phyloP scores from a whole-genome alignment of 2,113 vertebrate genomes.

The Hymenochirus boettgeri region DNA sequence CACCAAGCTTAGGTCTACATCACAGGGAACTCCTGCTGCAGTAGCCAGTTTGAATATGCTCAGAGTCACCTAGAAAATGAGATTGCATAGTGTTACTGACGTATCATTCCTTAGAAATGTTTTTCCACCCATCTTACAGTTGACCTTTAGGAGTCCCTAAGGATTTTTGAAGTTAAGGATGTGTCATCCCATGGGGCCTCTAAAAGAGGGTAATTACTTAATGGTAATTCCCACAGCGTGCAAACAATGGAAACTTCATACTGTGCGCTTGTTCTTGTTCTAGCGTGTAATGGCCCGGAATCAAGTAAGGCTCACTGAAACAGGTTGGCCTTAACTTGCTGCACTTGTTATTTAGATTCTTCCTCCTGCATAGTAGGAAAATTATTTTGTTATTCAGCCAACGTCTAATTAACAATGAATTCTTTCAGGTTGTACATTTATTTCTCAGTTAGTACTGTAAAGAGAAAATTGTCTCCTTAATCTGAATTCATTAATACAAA shows the following conservation, averaged over 20 bases:
- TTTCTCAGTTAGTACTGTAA: conserved; percentile 2
- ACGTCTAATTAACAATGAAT: conserved; percentile 29
- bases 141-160: background rate
- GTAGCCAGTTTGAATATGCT: conserved; percentile 81
- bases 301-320: conserved; percentile 22
- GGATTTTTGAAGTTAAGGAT: background rate
- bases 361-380: conserved; percentile 34
- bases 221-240: conserved; percentile 5
- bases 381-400: conserved; percentile 28
- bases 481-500: background rate
- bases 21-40: conserved; percentile 76
- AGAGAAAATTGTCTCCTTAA: background rate
- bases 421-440: conserved; percentile 12
- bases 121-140: background rate
- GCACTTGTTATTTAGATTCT: conserved; percentile 14
- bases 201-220: background rate
- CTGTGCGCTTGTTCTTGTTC: conserved; percentile 24
- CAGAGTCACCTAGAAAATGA: conserved; percentile 69
- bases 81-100: conserved; percentile 3
- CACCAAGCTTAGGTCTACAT: conserved; percentile 80
- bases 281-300: conserved; percentile 30
- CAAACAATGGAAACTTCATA: conserved; percentile 33
- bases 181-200: background rate
- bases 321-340: conserved; percentile 29
- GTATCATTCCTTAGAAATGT: background rate